A percentile compares a stretch with the other conserved stretches of the same genome.
phyloP scores from a whole-genome alignment of 2,113 vertebrate genomes.

The Tringa solitaria region DNA sequence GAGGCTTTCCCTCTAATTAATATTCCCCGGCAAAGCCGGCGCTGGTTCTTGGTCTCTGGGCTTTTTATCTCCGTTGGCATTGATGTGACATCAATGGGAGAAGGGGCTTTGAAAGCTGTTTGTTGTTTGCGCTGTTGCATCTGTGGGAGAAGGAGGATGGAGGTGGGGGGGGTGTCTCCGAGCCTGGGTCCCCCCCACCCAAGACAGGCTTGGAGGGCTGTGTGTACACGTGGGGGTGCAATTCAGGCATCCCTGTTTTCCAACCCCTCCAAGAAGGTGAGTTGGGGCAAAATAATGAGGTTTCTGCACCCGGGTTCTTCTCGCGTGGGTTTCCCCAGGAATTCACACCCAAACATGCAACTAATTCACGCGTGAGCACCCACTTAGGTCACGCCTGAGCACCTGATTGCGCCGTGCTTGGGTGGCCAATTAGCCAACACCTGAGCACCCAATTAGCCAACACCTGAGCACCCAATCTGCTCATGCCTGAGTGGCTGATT shows the following conservation, averaged over 20 bases:
- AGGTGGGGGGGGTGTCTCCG: not conserved
- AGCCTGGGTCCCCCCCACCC: rapidly evolving
- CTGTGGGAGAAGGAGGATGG: not conserved
- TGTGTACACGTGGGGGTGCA: not conserved
- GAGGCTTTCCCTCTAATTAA: slow-evolving; percentile 40
- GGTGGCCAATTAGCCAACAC: not conserved
- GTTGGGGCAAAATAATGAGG: not conserved
- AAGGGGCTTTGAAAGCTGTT: slow-evolving; percentile 18
- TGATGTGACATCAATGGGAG: slow-evolving; percentile 51
- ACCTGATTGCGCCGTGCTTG: not conserved
- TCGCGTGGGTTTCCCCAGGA: rapidly evolving
- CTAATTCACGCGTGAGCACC: not conserved
- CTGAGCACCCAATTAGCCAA: not conserved
- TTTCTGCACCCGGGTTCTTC: not conserved
- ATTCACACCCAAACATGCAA: not conserved
- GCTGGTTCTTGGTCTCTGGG: not conserved
- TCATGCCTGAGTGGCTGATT: not conserved
- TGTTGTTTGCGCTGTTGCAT: not conserved
- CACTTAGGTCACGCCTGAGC: not conserved
- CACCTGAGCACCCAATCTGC: not conserved
- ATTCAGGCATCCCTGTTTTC: not conserved
- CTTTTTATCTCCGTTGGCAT: slow-evolving; percentile 44
- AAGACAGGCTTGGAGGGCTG: not conserved
- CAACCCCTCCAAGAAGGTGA: not conserved
- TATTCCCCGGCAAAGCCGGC: not conserved